phyloP scores from a whole-genome alignment of 92 coral and sea anemone species.

The Scolanthus callimorphus region DNA sequence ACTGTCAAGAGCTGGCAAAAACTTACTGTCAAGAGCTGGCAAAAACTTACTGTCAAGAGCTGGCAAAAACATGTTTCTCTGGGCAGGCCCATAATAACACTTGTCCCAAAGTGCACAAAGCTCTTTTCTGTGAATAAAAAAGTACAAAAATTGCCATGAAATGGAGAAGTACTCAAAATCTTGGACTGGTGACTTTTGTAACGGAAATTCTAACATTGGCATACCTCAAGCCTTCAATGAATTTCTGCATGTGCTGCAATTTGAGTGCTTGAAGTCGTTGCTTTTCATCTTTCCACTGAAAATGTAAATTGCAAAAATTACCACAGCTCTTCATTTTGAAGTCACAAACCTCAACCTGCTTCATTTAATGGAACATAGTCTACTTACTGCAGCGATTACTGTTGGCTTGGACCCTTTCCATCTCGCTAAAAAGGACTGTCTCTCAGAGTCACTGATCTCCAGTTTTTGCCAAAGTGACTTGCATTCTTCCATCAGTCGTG shows the following conservation, averaged over 20 bases:
- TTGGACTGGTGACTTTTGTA: no score
- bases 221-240: slow-evolving; percentile 92
- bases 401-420: slow-evolving; percentile 79
- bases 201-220: no score
- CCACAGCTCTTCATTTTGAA: no score
- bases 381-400: slow-evolving; percentile 63
- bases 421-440: slow-evolving; percentile 35
- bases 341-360: background rate
- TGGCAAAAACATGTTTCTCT: slow-evolving; percentile 81
- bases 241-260: slow-evolving; percentile 86
- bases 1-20: no score
- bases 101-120: slow-evolving; percentile 81
- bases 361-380: background rate
- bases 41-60: slow-evolving; percentile 78
- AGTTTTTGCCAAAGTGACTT: slow-evolving; percentile 82
- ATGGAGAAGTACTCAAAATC: background rate
- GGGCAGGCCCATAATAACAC: slow-evolving; percentile 86
- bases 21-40: no score
- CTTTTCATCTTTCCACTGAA: slow-evolving; percentile 78
- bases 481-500: slow-evolving; percentile 59
- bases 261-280: slow-evolving; percentile 77
- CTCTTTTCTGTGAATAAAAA: slow-evolving; percentile 55
- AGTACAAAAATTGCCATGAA: background rate
- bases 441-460: slow-evolving; percentile 63
- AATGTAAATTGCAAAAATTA: no score